Percentiles rank a stretch among this genome's conserved stretches.
Conservation (phyloP, 1,140 invertebrate species). For the Aethina tumida region DNA sequence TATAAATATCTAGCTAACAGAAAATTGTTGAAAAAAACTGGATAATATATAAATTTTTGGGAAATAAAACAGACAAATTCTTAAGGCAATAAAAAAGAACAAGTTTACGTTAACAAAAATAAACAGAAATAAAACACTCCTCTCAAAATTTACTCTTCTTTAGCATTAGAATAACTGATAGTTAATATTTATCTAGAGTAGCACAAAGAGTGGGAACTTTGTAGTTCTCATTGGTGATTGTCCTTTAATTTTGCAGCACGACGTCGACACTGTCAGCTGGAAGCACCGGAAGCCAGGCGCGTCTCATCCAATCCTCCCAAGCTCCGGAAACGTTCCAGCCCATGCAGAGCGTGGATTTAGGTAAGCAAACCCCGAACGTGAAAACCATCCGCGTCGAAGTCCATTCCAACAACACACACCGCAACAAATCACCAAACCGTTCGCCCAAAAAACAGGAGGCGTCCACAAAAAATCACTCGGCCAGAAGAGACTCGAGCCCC, state of each 20-base stretch:
- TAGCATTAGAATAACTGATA: no score
- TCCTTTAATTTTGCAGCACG: conserved; percentile 65
- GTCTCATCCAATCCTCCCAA: conserved; percentile 87
- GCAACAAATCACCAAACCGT: conserved; percentile 18
- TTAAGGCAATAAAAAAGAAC: no score
- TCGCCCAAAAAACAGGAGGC: conserved; percentile 21
- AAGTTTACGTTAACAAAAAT: no score
- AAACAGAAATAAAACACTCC: no score
- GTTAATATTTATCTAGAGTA: no score
- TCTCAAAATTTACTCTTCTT: no score
- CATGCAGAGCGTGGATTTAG: conserved; percentile 72
- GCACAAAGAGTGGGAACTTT: no score
- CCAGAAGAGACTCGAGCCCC: conserved; percentile 17
- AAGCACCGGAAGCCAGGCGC: conserved; percentile 85
- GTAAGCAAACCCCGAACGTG: conserved; percentile 50
- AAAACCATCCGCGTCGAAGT: conserved; percentile 26
- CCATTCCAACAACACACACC: conserved; percentile 14
- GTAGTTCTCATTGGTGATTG: no score
- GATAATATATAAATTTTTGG: no score
- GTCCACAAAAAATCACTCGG: conserved; percentile 17
- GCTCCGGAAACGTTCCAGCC: conserved; percentile 83
- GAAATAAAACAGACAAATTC: no score
- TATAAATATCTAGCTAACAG: no score
- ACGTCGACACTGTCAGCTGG: conserved; percentile 88
- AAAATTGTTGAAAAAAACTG: no score